These are phyloP conservation scores for Brachyptera risi DNA, from an alignment of 2,888 invertebrate species.

Conservation along the genomic window DNA sequence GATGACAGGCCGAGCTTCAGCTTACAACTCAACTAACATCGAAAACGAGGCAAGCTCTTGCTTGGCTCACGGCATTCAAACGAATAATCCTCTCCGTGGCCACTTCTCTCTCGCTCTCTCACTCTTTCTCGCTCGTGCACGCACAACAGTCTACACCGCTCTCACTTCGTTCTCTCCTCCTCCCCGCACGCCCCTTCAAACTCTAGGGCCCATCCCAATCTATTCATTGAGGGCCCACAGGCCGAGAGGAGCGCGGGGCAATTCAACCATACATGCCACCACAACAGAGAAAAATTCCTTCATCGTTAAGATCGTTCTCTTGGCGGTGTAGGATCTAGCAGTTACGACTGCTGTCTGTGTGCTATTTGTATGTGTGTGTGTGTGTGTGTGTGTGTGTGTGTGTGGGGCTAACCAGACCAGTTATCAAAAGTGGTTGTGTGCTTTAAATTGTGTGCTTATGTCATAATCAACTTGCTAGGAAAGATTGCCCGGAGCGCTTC, in stretches of 20 bases:
- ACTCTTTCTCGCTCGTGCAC: background rate
- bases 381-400: background rate
- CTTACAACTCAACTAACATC: conserved; percentile 48
- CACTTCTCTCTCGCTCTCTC: conserved; percentile 9
- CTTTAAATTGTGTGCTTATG: conserved; percentile 28
- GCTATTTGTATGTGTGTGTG: background rate
- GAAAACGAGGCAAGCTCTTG: conserved; percentile 22
- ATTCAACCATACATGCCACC: conserved; percentile 23
- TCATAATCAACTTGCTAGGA: conserved; percentile 26
- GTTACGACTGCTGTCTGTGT: background rate
- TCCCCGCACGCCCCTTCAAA: conserved; percentile 1
- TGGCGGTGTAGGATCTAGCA: conserved; percentile 24
- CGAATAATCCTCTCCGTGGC: conserved; percentile 12
- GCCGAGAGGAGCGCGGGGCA: conserved; percentile 3
- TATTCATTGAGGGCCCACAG: conserved; percentile 13
- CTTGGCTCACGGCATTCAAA: background rate
- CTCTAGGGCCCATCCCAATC: conserved; percentile 19
- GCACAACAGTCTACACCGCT: no score
- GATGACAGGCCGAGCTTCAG: conserved; percentile 48
- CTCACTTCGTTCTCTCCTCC: no score
- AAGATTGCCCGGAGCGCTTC: conserved; percentile 18
- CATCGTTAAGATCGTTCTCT: conserved; percentile 20
- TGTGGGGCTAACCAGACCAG: conserved; percentile 13
- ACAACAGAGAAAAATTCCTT: conserved; percentile 25
- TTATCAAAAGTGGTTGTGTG: conserved; percentile 24